These are phyloP conservation scores for Bufotes viridis DNA, from an alignment of 2,797 vertebrate species.

Conservation along the genomic window DNA sequence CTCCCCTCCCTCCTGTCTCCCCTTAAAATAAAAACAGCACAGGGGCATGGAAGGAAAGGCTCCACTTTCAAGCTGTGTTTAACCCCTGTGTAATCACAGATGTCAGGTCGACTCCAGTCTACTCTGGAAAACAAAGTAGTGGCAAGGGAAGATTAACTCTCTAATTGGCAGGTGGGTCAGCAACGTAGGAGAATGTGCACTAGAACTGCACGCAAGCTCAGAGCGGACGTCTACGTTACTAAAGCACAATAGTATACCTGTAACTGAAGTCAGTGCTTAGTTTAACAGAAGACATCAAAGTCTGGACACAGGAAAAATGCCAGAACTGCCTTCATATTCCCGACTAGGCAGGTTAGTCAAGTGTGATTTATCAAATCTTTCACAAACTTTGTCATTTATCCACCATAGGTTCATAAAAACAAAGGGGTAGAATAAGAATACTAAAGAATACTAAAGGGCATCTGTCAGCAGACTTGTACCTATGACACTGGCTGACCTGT, in stretches of 20 bases:
- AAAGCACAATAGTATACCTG: neutral
- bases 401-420: neutral
- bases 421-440: no score
- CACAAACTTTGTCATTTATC: neutral
- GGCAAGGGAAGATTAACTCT: constrained; percentile 23
- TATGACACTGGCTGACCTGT: no score
- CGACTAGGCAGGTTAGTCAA: neutral
- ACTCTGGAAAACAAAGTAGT: constrained; percentile 19
- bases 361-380: neutral
- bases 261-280: neutral
- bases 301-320: neutral
- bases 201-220: neutral
- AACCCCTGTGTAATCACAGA: constrained; percentile 47
- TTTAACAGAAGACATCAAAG: neutral
- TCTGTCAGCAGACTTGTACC: no score
- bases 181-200: neutral
- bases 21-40: constrained; percentile 59
- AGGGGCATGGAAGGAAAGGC: constrained; percentile 47
- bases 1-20: constrained; percentile 49
- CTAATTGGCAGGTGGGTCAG: constrained; percentile 40
- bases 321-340: neutral
- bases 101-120: constrained; percentile 34
- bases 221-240: neutral
- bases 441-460: neutral
- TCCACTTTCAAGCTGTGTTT: constrained; percentile 49